Evolutionary conservation across 2,113 vertebrate species (phyloP).

Genomic region (Zapus hudsonius): DNA sequence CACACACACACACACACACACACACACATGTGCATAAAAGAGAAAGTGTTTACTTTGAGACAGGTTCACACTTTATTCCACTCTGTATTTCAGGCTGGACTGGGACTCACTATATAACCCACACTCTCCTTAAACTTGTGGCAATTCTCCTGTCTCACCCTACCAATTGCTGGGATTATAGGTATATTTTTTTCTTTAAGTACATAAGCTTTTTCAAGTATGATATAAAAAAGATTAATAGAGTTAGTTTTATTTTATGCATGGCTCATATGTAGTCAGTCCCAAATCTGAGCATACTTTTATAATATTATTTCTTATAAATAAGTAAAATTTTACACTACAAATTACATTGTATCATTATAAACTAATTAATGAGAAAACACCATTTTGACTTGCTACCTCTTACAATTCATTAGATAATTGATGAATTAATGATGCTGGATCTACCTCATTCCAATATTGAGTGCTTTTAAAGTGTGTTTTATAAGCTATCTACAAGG

Average conservation of each 20-base stretch:
- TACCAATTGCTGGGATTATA: neutral
- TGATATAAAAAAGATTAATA: neutral
- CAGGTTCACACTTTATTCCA: neutral
- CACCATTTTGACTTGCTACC: constrained; percentile 25
- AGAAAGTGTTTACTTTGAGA: neutral
- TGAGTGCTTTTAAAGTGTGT: constrained; percentile 28
- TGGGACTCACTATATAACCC: too few species aligned
- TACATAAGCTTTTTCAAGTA: neutral
- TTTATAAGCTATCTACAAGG: neutral
- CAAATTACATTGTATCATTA: constrained; percentile 2
- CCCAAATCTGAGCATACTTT: neutral
- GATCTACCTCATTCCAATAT: constrained; percentile 32
- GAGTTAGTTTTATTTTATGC: constrained; percentile 28
- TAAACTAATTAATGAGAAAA: constrained; percentile 56
- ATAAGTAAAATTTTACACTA: constrained; percentile 37
- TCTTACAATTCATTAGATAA: constrained; percentile 30
- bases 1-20: neutral
- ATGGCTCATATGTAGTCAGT: constrained; percentile 26
- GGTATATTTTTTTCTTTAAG: neutral
- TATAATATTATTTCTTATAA: constrained; percentile 6
- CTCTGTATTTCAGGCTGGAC: neutral
- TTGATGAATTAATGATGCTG: constrained; percentile 56
- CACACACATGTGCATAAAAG: too few species aligned
- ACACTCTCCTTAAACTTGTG: neutral
- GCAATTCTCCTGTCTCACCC: neutral